Evolutionary conservation across 2,888 invertebrate species (phyloP), one percentile per base, ranked within the genome.

Genomic region (Acrobasis repandana): DNA sequence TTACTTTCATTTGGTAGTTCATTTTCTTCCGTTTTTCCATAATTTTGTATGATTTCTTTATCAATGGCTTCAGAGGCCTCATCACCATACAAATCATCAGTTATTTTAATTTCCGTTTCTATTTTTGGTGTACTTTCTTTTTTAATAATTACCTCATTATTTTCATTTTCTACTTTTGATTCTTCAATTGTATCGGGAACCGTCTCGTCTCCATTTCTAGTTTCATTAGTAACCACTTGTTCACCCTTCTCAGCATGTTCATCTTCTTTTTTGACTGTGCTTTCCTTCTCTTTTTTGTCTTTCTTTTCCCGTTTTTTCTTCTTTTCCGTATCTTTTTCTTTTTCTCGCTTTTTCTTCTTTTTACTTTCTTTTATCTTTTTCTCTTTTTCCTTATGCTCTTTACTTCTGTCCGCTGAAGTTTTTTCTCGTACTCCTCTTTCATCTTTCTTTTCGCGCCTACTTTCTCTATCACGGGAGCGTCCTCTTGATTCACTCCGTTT

Each of bases 371-470:
- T 92, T 77, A 77, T 89, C 80, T 80, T 87, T 74, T 92, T 92
- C 61, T 94, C 93, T 70, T 93, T 93, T 16, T 94, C 93, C 74
- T 93, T 94, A 61, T 93, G 93, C 63, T 93, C 93, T 66, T 86
- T 92, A 66, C 73, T 87, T 73, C 90, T 82, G 47, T 93, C 93
- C 18, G 90, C 87, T 38, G 85, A 85, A 14, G 88, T 83, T 68
- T 86, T 86, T 61, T 91, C 86, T 60, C 86, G 77, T 69, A 73
- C 66, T 82, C 92, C 66, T 81, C 92, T 79, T 71, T 93, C 85
- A 75, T 93, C 88, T 76, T 93, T 94, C 73, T 92, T 93, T 66
- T 93, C 93, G 46, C 93, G 89, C 66, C 88, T 91, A 69, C 82
- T 85, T 65, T 93, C 94, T 65, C 93, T 91, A 50, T 93, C 93